A percentile compares a stretch with the other conserved stretches of the same genome.
These are phyloP conservation scores for Halcyon badia DNA, from an alignment of 2,797 vertebrate species.

Conservation along the genomic window DNA sequence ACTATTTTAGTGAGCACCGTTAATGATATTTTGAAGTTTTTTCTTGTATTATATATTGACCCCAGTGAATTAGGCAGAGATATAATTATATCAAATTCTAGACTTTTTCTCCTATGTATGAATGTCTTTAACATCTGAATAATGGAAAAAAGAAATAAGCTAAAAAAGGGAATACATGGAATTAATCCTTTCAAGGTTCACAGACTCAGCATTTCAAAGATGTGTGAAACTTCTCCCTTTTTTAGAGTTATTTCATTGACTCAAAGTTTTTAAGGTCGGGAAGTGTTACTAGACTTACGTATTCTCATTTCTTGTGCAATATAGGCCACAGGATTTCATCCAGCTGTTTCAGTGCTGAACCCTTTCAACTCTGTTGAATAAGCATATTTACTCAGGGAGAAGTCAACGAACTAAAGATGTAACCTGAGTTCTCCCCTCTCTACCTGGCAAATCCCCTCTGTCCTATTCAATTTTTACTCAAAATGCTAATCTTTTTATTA, in stretches of 20 bases:
- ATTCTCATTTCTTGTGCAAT: neutral
- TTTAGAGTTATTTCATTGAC: constrained; percentile 2
- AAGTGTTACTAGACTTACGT: constrained; percentile 9
- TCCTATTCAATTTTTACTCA: neutral
- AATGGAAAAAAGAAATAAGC: neutral
- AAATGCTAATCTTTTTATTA: neutral
- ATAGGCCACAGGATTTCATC: constrained; percentile 39
- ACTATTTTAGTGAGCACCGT: neutral
- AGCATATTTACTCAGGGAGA: constrained; percentile 38
- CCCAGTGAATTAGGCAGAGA: neutral
- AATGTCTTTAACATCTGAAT: neutral
- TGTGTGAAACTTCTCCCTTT: neutral
- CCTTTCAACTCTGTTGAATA: constrained; percentile 41
- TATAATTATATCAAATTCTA: neutral
- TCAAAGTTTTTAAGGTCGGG: constrained; percentile 24
- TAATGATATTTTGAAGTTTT: neutral
- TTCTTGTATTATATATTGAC: neutral
- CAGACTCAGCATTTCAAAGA: neutral
- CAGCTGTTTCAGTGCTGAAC: constrained; percentile 25
- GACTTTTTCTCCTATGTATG: neutral
- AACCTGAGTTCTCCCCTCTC: neutral
- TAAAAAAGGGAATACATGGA: neutral
- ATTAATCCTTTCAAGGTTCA: constrained; percentile 16
- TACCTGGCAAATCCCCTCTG: neutral
- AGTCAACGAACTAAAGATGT: neutral